Evolutionary conservation across 2,888 invertebrate species (phyloP).

Genomic region (Mythimna vitellina): DNA sequence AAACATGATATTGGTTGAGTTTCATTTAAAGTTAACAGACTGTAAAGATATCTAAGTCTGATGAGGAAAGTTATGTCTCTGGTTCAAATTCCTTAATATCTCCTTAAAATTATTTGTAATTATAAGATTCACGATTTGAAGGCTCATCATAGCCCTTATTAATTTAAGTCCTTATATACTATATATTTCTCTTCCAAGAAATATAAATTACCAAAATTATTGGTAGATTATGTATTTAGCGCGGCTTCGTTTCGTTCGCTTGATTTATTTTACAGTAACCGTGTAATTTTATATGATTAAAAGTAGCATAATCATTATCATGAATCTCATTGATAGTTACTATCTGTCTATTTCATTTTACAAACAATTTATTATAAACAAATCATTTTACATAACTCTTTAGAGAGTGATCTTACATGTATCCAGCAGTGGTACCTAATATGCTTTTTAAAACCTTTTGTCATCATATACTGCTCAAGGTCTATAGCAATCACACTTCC

Average conservation of each 20-base stretch:
- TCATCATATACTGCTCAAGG: neutral
- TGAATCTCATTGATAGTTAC: neutral
- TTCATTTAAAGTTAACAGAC: conserved; percentile 77
- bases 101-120: neutral
- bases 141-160: neutral
- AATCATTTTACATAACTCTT: neutral
- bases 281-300: neutral
- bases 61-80: conserved; percentile 49
- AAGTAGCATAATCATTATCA: neutral
- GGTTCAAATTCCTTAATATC: conserved; percentile 11
- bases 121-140: neutral
- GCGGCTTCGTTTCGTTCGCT: neutral
- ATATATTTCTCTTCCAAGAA: neutral
- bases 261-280: neutral
- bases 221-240: neutral
- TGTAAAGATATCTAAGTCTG: conserved; percentile 71
- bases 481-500: neutral
- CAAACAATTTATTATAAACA: too few species aligned
- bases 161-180: neutral
- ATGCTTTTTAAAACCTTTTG: neutral
- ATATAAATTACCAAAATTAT: neutral
- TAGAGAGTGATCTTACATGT: neutral
- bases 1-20: conserved; percentile 77
- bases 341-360: neutral
- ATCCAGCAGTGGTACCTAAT: neutral